These are phyloP conservation scores for Teleiodes luculella DNA, from an alignment of 2,888 invertebrate genomes.

Conservation along the genomic window DNA sequence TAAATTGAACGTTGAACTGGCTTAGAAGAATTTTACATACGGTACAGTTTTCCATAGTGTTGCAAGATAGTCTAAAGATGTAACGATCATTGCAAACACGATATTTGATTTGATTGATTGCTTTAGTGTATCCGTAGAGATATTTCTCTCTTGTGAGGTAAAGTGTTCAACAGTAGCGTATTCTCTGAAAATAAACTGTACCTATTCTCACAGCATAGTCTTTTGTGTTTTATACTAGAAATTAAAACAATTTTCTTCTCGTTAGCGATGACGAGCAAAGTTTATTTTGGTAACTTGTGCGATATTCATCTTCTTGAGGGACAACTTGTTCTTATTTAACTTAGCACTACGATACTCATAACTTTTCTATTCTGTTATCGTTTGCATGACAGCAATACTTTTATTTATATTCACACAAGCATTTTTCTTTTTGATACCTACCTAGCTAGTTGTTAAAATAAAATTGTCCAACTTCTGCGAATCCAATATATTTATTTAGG, in stretches of 20 bases:
- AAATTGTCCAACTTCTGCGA: too few species aligned
- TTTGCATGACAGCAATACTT: neutral
- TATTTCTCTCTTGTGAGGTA: too few species aligned
- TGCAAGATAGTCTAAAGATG: neutral
- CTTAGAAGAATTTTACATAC: neutral
- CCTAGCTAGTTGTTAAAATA: neutral
- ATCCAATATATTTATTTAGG: too few species aligned
- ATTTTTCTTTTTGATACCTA: too few species aligned
- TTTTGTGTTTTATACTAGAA: too few species aligned
- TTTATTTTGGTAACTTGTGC: slow-evolving; percentile 41
- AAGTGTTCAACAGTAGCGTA: too few species aligned
- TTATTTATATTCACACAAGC: neutral
- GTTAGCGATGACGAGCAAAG: slow-evolving; percentile 38
- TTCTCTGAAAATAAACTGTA: too few species aligned
- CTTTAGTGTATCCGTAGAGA: too few species aligned
- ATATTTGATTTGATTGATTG: too few species aligned
- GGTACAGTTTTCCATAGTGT: neutral
- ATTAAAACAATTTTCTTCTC: too few species aligned
- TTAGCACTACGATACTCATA: slow-evolving; percentile 6
- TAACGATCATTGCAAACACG: too few species aligned
- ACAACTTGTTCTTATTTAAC: slow-evolving; percentile 20
- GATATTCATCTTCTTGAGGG: slow-evolving; percentile 43
- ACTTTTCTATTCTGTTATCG: slow-evolving; percentile 9
- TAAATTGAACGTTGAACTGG: slow-evolving; percentile 2
- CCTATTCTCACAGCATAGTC: too few species aligned